phyloP scores from a whole-genome alignment of 2,888 invertebrate species.

The Drosophila yooni region DNA sequence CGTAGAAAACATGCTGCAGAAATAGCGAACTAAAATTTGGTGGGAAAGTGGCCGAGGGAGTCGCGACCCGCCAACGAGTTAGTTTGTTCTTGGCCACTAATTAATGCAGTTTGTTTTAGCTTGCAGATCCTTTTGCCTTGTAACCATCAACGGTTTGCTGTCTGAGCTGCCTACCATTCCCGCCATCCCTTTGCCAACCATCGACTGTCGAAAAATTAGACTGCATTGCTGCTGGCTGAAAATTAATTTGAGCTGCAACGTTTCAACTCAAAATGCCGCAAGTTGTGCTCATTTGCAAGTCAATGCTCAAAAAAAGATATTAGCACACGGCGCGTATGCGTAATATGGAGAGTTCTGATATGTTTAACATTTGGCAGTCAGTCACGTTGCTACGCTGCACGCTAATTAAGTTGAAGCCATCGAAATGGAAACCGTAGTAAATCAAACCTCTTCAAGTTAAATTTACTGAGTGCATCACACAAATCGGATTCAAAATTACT shows the following conservation, averaged over 20 bases:
- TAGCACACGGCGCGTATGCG: conserved; percentile 50
- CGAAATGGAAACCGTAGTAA: background rate
- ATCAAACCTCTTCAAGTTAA: background rate
- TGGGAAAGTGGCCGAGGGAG: background rate
- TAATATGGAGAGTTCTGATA: conserved; percentile 12
- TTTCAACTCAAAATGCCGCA: conserved; percentile 16
- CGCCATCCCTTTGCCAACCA: background rate
- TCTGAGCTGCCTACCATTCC: background rate
- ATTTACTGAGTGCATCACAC: background rate
- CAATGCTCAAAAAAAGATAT: background rate
- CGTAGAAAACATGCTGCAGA: conserved; percentile 24
- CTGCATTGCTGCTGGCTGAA: conserved; percentile 47
- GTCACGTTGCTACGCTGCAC: background rate
- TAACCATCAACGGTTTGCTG: conserved; percentile 33
- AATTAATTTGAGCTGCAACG: conserved; percentile 57
- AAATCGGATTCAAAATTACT: background rate
- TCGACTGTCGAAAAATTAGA: conserved; percentile 42
- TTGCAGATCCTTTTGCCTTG: conserved; percentile 41
- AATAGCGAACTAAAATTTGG: background rate
- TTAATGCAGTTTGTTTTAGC: conserved; percentile 75
- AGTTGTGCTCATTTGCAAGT: conserved; percentile 39
- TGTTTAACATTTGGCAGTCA: conserved; percentile 9
- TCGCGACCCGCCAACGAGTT: conserved; percentile 12
- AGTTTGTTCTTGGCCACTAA: conserved; percentile 75
- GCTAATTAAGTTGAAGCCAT: conserved; percentile 4